phyloP scores from a whole-genome alignment of 2,113 vertebrate genomes.

The Herpetotheres cachinnans region DNA sequence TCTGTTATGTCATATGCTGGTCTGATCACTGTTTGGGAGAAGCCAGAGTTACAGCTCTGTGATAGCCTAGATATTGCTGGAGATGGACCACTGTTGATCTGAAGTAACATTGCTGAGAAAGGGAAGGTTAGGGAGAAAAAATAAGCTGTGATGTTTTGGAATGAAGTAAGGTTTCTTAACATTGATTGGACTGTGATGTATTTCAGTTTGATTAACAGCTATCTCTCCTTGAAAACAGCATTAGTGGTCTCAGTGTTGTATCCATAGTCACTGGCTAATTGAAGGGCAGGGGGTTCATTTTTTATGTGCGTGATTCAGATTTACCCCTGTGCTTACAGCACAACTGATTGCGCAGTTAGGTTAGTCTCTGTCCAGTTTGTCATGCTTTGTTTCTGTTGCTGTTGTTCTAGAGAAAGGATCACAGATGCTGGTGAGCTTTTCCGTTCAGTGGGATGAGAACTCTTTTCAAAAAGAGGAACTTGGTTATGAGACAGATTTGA shows the following conservation, averaged over 20 bases:
- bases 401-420: not conserved
- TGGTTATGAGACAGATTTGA: slow-evolving; percentile 25
- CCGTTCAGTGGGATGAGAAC: not conserved
- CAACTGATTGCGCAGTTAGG: fast-evolving
- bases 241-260: not conserved
- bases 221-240: not conserved
- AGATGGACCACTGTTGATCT: not conserved
- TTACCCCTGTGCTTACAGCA: not conserved
- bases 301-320: not conserved
- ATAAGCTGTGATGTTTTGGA: not conserved
- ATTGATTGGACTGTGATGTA: not conserved
- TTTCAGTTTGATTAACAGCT: not conserved
- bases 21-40: not conserved
- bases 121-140: not conserved
- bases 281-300: not conserved
- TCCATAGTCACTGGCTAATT: not conserved
- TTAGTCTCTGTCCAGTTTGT: not conserved
- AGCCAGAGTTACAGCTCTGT: not conserved
- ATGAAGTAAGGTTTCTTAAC: not conserved
- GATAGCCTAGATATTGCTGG: not conserved
- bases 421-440: not conserved
- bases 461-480: slow-evolving; percentile 9
- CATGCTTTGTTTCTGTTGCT: slow-evolving; percentile 11
- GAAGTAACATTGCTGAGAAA: not conserved
- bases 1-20: not conserved